Conservation (phyloP, 1,140 invertebrate genomes). For the Probaryconus sp. region DNA sequence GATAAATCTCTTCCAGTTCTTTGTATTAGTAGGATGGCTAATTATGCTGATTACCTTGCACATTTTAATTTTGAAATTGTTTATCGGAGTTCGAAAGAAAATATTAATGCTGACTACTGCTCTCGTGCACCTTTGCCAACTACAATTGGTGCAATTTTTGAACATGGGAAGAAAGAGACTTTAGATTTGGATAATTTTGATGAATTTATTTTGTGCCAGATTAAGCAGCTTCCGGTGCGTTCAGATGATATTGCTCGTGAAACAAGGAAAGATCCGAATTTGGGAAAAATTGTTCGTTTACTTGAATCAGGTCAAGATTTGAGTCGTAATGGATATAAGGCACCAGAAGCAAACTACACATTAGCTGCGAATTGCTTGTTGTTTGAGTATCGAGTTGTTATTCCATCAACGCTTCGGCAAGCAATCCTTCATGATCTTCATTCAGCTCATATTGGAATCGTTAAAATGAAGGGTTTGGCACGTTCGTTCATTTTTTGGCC, state of each 20-base stretch:
- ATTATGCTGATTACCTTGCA: constrained; percentile 52
- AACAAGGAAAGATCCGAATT: constrained; percentile 22
- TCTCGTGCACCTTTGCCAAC: constrained; percentile 7
- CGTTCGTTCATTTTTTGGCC: constrained; percentile 76
- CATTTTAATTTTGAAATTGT: constrained; percentile 41
- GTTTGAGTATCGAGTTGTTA: constrained; percentile 56
- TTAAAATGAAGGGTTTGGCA: constrained; percentile 77
- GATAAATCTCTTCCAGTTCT: constrained; percentile 29
- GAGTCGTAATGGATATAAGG: not conserved
- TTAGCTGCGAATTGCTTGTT: constrained; percentile 30
- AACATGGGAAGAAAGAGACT: constrained; percentile 3
- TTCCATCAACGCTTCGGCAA: constrained; percentile 58
- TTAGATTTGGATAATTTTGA: constrained; percentile 15
- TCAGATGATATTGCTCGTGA: constrained; percentile 27
- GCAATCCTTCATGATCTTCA: constrained; percentile 70
- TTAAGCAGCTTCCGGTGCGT: constrained; percentile 19
- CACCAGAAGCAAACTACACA: constrained; percentile 35
- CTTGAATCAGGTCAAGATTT: constrained; percentile 15
- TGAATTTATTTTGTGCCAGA: constrained; percentile 18
- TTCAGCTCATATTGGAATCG: constrained; percentile 73
- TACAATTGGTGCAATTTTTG: not conserved
- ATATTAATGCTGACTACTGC: constrained; percentile 43
- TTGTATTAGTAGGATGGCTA: constrained; percentile 51
- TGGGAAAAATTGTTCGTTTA: constrained; percentile 22
- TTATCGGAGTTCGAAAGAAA: constrained; percentile 24